Conservation (phyloP, 1,140 invertebrate species). For the Scaptomyza hsui region DNA sequence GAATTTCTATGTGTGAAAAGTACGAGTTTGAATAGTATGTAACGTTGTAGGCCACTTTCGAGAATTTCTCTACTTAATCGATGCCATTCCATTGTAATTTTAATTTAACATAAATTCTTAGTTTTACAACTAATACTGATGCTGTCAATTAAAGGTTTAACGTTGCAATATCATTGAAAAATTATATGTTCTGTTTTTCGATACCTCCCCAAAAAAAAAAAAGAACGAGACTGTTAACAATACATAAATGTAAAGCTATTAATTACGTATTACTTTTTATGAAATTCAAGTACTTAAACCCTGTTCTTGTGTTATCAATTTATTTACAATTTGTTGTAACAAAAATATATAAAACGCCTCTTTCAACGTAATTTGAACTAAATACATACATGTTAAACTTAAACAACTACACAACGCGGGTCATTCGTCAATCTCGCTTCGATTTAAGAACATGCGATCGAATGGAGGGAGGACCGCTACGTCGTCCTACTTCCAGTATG, state of each 20-base stretch:
- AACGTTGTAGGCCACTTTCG: conserved; percentile 37
- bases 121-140: conserved; percentile 30
- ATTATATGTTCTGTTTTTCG: conserved; percentile 13
- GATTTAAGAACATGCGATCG: conserved; percentile 83
- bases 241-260: conserved; percentile 20
- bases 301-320: conserved; percentile 49
- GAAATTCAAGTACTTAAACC: conserved; percentile 67
- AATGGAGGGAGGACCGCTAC: conserved; percentile 91
- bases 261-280: conserved; percentile 35
- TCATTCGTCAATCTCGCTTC: conserved; percentile 60
- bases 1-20: conserved; percentile 18
- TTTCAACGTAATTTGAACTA: conserved; percentile 35
- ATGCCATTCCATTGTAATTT: conserved; percentile 67
- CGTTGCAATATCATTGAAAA: conserved; percentile 7
- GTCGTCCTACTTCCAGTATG: conserved; percentile 90
- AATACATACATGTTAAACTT: conserved; percentile 39
- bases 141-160: conserved; percentile 57
- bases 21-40: conserved; percentile 44
- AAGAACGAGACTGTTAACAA: conserved; percentile 62
- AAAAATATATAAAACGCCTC: conserved; percentile 42
- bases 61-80: conserved; percentile 59
- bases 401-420: conserved; percentile 21
- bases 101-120: conserved; percentile 45
- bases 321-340: conserved; percentile 64
- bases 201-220: conserved; percentile 11